Base-by-base conservation (phyloP, 2,797 vertebrate genomes). In the Loris lydekkerianus region DNA sequence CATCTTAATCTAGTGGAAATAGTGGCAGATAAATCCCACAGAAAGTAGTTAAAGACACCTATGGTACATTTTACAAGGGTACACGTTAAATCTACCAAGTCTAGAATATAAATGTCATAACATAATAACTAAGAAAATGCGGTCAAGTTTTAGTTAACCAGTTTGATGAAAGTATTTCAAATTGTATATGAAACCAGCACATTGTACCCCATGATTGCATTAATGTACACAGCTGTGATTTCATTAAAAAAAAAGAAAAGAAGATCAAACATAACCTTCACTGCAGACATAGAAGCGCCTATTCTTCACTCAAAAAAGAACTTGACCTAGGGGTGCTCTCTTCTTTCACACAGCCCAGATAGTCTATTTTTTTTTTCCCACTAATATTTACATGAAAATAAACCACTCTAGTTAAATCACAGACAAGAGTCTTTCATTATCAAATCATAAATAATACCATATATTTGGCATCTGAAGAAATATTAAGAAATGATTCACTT, bases 21-120 rank as follows among this genome's bases (percentile, higher is more conserved):
- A 94, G 78, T 97, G 97, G 97, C 75, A 77, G 97, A 97, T 97
- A 98, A 98, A 98, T 98, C 97, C 97, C 97, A 97, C 14, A 97
- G 92, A 96, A 97, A 98, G 61, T 96, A 96, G 98, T 98, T 97
- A 98, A 98, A 98, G 96, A 53, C 49, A 53, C 14, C 14, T 53
- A 15, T 15, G 49, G 49, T 53, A 14, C 49, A 53, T 53, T 53
- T 53, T 53, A 53, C 49, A 53, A 53, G 14, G 49, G 49, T 53
- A 53, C 49, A 53, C 15, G 49, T 53, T 53, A 53, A 15, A 53
- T 53, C 49, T 53, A 53, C 14, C 4, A 53, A 53, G 49, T 15
- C 14, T 53, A 53, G 49, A 53, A 53, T 53, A 53, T 15, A 53
- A 53, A 53, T 53, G 14, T 15, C 49, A 15, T 15, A 53, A 53